phyloP scores from a whole-genome alignment of 2,797 vertebrate genomes.

The Rhinichthys osculus region DNA sequence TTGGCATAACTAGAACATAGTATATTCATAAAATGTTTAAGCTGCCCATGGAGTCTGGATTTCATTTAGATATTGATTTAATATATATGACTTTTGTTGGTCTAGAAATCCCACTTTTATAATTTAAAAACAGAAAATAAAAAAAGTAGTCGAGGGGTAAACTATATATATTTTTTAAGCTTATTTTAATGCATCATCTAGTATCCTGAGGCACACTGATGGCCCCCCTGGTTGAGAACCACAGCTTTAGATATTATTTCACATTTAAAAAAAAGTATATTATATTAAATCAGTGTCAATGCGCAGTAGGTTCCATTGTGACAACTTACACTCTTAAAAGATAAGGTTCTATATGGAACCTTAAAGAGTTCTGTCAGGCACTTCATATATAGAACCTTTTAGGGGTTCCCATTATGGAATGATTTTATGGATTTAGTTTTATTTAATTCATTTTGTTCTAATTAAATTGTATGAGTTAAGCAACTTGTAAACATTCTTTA shows the following conservation, averaged over 20 bases:
- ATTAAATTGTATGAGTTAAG: neutral
- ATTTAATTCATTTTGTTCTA: neutral
- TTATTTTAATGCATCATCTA: neutral
- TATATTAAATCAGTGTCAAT: constrained; percentile 2
- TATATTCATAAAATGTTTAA: neutral
- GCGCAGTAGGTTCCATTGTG: neutral
- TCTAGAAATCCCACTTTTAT: neutral
- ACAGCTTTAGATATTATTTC: neutral
- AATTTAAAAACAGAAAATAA: neutral
- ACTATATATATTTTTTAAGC: no score
- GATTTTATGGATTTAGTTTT: neutral
- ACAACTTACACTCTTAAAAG: neutral
- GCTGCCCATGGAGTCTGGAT: neutral
- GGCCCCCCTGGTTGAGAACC: neutral
- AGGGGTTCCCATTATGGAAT: neutral
- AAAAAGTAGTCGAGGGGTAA: neutral
- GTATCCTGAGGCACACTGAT: no score
- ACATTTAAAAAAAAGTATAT: neutral
- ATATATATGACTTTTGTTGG: neutral
- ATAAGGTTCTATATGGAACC: neutral
- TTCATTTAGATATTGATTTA: neutral
- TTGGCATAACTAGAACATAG: neutral
- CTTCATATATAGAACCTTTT: no score
- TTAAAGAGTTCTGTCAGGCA: neutral
- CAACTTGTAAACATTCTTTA: neutral